Evolutionary conservation across 1,140 invertebrate genomes (phyloP).

Genomic region (Camponotus vicinus): DNA sequence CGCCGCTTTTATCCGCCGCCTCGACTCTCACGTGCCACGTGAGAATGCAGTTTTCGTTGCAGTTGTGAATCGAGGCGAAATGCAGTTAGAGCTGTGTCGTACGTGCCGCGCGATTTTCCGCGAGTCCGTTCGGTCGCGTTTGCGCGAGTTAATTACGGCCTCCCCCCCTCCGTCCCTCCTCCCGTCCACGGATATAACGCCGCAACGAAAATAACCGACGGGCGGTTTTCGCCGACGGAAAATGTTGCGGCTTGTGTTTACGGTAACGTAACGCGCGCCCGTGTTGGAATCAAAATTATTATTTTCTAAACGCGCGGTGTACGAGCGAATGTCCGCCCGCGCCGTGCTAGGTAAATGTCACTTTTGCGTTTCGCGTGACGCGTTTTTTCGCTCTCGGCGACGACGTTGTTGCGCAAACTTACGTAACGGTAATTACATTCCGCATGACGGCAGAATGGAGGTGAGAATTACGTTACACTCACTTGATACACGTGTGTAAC

Average conservation of each 20-base stretch:
- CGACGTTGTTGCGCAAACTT: neutral
- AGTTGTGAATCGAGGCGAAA: conserved; percentile 37
- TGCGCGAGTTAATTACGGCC: conserved; percentile 40
- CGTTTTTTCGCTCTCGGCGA: conserved; percentile 18
- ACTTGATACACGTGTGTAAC: neutral
- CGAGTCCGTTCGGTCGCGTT: conserved; percentile 20
- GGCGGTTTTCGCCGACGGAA: conserved; percentile 21
- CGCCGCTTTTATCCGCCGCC: neutral
- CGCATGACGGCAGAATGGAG: neutral
- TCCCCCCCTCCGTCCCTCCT: no score
- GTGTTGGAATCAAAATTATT: conserved; percentile 39
- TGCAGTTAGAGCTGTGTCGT: conserved; percentile 13
- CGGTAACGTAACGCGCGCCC: neutral
- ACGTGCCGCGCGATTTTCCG: conserved; percentile 31
- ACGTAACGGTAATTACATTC: conserved; percentile 27
- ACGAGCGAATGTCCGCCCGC: neutral
- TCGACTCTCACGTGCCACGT: neutral
- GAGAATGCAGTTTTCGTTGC: conserved; percentile 37
- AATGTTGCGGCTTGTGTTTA: conserved; percentile 32
- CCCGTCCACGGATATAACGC: neutral
- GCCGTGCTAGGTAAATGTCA: conserved; percentile 11
- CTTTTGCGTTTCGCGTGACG: neutral
- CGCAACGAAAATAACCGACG: conserved; percentile 24
- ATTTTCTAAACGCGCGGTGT: conserved; percentile 5
- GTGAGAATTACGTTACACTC: neutral